Percentiles rank a stretch among this genome's conserved stretches.
Conservation (phyloP, 2,797 vertebrate genomes). For the Champsocephalus gunnari region DNA sequence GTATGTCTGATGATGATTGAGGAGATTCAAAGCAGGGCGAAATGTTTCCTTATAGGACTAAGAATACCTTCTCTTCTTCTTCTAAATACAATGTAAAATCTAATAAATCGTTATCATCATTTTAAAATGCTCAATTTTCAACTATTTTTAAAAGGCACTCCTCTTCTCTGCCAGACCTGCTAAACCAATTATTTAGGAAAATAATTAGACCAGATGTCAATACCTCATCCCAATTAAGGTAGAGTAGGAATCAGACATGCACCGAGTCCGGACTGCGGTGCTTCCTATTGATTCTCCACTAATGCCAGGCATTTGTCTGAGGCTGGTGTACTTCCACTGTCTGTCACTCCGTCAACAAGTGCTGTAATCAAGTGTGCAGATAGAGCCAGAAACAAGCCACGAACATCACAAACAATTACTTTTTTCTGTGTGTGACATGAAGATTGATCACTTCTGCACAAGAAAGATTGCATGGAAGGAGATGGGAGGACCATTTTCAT, state of each 20-base stretch:
- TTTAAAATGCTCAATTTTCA: constrained; percentile 17
- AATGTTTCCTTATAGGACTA: background rate
- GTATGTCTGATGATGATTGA: too few relatives aligned
- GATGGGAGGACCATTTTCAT: constrained; percentile 23
- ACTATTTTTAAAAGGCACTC: constrained; percentile 17
- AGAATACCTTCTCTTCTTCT: background rate
- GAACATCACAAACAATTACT: constrained; percentile 50
- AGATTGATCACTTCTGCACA: constrained; percentile 29
- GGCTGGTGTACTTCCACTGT: constrained; percentile 47
- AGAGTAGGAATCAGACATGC: constrained; percentile 58
- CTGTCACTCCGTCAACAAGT: constrained; percentile 68
- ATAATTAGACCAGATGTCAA: constrained; percentile 75
- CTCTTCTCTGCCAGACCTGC: constrained; percentile 18
- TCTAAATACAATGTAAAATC: background rate
- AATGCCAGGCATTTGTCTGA: constrained; percentile 65
- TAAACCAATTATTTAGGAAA: constrained; percentile 63
- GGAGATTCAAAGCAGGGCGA: too few relatives aligned
- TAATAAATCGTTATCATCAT: constrained; percentile 5
- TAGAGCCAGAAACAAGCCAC: constrained; percentile 57
- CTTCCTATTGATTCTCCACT: constrained; percentile 68
- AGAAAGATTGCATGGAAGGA: constrained; percentile 17
- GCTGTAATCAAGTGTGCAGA: constrained; percentile 63
- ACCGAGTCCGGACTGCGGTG: constrained; percentile 37
- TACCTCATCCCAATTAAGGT: constrained; percentile 80
- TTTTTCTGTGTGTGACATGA: constrained; percentile 37